These are phyloP conservation scores for Calameuta pallipes DNA, from an alignment of 2,888 invertebrate genomes.

Conservation along the genomic window DNA sequence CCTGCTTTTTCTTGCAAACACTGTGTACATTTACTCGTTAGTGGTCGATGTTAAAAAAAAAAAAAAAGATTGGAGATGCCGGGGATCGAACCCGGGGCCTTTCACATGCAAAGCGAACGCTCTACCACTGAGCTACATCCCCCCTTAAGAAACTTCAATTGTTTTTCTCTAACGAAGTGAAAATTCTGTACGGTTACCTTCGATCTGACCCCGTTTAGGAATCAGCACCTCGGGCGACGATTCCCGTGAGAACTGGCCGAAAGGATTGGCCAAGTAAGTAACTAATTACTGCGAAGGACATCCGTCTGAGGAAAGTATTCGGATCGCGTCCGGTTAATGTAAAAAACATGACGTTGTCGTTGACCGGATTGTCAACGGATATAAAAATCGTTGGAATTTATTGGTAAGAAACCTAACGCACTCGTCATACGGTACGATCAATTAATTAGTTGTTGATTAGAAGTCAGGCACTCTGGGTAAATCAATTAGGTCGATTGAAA, in stretches of 20 bases:
- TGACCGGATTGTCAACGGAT: neutral
- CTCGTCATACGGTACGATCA: neutral
- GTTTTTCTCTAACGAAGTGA: neutral
- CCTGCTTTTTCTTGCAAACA: neutral
- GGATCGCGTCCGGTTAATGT: neutral
- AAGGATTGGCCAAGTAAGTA: neutral
- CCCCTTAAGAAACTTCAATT: conserved; percentile 42
- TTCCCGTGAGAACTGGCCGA: neutral
- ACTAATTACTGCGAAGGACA: neutral
- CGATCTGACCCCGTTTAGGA: neutral
- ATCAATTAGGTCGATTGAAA: neutral
- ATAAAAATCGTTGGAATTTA: neutral
- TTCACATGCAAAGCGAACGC: conserved; percentile 97
- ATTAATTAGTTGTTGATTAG: neutral
- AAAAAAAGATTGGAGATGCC: conserved; percentile 78
- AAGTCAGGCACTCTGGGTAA: neutral
- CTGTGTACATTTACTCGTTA: neutral
- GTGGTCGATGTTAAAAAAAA: neutral
- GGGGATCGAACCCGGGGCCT: conserved; percentile 99
- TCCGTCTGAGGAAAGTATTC: neutral
- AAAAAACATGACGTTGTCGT: neutral
- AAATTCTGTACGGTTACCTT: neutral
- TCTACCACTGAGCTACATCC: conserved; percentile 96
- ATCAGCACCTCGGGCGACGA: neutral
- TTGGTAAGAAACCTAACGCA: neutral